A percentile compares a stretch with the other conserved stretches of the same genome.
Conservation (phyloP, 2,888 invertebrate species). For the Hartigia nigra region DNA sequence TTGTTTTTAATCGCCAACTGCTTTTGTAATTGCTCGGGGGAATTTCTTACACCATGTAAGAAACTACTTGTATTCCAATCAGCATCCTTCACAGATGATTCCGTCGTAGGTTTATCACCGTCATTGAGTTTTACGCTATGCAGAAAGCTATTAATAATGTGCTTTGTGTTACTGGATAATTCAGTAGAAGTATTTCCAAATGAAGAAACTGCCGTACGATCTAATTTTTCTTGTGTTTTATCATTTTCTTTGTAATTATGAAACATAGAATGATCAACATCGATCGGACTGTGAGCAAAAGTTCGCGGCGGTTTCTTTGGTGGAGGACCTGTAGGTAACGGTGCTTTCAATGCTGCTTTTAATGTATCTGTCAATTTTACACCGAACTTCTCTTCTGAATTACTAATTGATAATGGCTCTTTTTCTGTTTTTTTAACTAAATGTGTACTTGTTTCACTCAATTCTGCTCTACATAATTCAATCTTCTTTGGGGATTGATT, state of each 20-base stretch:
- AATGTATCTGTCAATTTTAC: conserved; percentile 70
- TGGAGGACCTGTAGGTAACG: conserved; percentile 77
- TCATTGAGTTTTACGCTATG: neutral
- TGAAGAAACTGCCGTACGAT: neutral
- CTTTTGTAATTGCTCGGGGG: conserved; percentile 14
- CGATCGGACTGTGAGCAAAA: conserved; percentile 65
- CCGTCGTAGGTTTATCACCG: neutral
- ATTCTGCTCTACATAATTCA: neutral
- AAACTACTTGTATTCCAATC: conserved; percentile 10
- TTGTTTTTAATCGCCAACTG: neutral
- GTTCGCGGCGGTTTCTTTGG: conserved; percentile 81
- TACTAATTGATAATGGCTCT: neutral
- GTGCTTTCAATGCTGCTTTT: conserved; percentile 75
- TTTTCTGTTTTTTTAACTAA: neutral
- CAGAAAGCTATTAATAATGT: conserved; percentile 8
- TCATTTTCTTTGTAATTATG: conserved; percentile 19
- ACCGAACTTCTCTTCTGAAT: conserved; percentile 25
- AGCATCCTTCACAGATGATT: neutral
- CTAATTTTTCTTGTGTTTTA: conserved; percentile 13
- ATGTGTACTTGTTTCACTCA: neutral
- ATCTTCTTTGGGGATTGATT: conserved; percentile 11
- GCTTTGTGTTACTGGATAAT: neutral
- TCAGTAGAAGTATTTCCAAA: neutral
- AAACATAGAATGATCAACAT: conserved; percentile 20
- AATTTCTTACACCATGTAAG: conserved; percentile 6